Base-by-base conservation (phyloP, 2,113 vertebrate genomes). In the Ardeotis arabs region DNA sequence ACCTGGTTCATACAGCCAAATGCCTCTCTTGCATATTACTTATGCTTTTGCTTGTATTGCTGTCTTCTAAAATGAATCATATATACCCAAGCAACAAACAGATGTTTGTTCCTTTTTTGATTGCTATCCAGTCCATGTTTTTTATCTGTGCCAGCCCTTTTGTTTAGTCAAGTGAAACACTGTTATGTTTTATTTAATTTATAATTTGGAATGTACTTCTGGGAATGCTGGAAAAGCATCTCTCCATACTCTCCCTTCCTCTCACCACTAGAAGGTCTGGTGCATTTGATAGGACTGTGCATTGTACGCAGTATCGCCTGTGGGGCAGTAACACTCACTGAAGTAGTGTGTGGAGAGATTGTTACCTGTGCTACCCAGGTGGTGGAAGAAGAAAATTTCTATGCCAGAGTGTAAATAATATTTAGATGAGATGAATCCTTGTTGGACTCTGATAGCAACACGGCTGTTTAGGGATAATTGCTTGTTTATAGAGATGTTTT, bases 401-500 rank as follows among this genome's bases (percentile, higher is more conserved):
- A 14, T 1, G 2, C 27, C 31, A 33, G 14, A 64, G 14, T 5
- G 3, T 33, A 87, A 93, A 79, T 76, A 14, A 15, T 41, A 29
- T 64, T 60, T 60, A 67, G 50, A 84, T 69, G 39, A 66, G 19
- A 58, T 50, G 47, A 91, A 63, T 78, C 27, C 14, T 82, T 29
- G 7, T 33, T 70, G 41, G 41, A 67, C 31, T 62, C 20, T 2
- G 3, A 41, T 28, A 49, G n/a, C 31, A 74, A 24, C 12, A 5
- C 0, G 8, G 10, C 25, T 3, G n/a, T 80, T 77, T n/a, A 80
- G 56, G 18, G 13, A 25, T 77, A 92, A 73, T 76, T 67, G 17
- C 31, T 70, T 88, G 27, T 77, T 77, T 74, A n/a, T 69, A 28
- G 73, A 53, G n/a, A 86, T 29, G 15, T 62, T 84, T 93, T 76